These are phyloP conservation scores for Echinarachnius parma DNA, from an alignment of 53 echinoderm and acorn worm species.

Conservation along the genomic window DNA sequence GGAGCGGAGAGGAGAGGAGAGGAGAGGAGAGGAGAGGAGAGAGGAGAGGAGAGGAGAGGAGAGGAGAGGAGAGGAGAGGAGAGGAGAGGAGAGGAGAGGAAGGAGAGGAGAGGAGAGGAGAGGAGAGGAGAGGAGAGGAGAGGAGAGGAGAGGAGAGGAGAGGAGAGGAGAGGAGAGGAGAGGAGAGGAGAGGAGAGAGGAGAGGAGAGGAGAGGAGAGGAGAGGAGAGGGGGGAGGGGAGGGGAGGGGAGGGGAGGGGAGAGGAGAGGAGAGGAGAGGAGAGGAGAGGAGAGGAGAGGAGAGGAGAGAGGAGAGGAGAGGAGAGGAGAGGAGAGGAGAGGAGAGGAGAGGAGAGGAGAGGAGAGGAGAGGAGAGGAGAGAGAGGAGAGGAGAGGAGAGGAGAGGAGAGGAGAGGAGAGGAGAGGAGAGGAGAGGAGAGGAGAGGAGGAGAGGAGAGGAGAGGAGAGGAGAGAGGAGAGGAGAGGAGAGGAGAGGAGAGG, in stretches of 20 bases:
- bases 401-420: background rate
- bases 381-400: background rate
- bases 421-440: background rate
- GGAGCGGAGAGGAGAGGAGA: background rate
- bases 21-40: too few relatives aligned
- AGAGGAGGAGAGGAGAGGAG: background rate
- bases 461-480: background rate
- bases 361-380: background rate
- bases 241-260: background rate
- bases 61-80: background rate
- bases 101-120: background rate
- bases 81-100: background rate
- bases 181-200: background rate
- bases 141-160: background rate
- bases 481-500: background rate
- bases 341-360: background rate
- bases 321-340: background rate
- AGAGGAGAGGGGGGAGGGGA: background rate
- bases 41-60: background rate
- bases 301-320: background rate
- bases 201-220: constrained; percentile 1
- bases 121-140: background rate
- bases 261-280: background rate
- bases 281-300: background rate
- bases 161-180: background rate